Base-by-base conservation (phyloP, 2,113 vertebrate genomes). In the Sinosuthora webbiana region DNA sequence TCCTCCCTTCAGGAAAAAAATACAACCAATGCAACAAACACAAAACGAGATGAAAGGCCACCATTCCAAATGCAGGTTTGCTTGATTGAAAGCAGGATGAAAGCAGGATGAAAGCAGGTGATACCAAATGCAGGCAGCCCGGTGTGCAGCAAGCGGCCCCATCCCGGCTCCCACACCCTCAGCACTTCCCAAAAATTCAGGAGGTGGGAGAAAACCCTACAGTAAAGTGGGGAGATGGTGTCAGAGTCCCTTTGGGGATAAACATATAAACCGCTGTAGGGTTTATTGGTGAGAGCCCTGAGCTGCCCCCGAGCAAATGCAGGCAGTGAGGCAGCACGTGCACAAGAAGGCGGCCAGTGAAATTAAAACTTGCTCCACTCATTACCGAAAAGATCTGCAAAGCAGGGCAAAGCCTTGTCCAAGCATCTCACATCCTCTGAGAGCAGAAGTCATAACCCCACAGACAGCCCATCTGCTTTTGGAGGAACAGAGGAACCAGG, bases 111-210 rank as follows among this genome's bases (percentile, higher is more conserved):
- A 53, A 83, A 41, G 27, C 1, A 7, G 59, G 80, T 24, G 55
- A 8, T 56, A 56, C n/a, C 5, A 35, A 82, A 64, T 1, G 37
- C 25, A 33, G 75, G 41, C 50, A 35, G 69, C 55, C 30, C 0
- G 0, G 25, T 0, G 15, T 0, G 0, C 41, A 63, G 63, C 7
- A 1, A 35, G 65, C 5, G 10, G 76, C 41, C n/a, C 60, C 47
- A 28, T 44, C 56, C 56, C 8, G 0, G 53, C 27, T 87, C 85
- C 82, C 44, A 28, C 13, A 3, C 15, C 68, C 37, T 65, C 4
- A 0, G 27, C 1, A 4, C 77, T 44, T 57, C 56, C 42, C 1
- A 0, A 59, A 63, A 82, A 82, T 23, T 57, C 52, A 31, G 42
- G 47, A 75, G 74, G 25, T 67, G 39, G 60, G 52, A 25, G 70